These are phyloP conservation scores for Scotopteryx bipunctaria DNA, from an alignment of 2,888 invertebrate genomes.

Conservation along the genomic window DNA sequence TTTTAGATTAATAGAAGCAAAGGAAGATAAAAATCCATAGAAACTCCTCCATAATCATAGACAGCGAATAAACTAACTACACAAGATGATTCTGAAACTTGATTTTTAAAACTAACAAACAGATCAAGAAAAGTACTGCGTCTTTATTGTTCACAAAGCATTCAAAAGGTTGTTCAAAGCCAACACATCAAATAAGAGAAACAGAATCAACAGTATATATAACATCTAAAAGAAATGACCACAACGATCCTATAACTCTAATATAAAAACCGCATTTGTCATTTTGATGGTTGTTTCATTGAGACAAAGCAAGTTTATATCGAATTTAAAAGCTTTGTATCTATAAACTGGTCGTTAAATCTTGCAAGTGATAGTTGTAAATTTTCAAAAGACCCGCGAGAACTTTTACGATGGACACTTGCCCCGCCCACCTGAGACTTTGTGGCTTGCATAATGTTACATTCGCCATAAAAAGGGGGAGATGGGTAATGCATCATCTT, in stretches of 20 bases:
- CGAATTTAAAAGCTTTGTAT: slow-evolving; percentile 73
- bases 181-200: slow-evolving; percentile 12
- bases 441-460: slow-evolving; percentile 64
- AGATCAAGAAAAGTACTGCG: not conserved
- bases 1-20: no score
- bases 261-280: slow-evolving; percentile 55
- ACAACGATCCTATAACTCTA: slow-evolving; percentile 51
- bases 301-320: slow-evolving; percentile 73
- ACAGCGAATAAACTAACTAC: no score
- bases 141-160: slow-evolving; percentile 8
- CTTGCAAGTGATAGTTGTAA: slow-evolving; percentile 77
- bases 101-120: no score
- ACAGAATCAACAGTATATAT: slow-evolving; percentile 11
- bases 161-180: slow-evolving; percentile 11
- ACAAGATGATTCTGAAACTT: not conserved
- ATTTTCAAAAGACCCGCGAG: slow-evolving; percentile 68
- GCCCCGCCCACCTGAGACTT: slow-evolving; percentile 75
- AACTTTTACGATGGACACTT: slow-evolving; percentile 73
- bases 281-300: slow-evolving; percentile 59
- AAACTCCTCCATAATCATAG: no score
- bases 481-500: slow-evolving; percentile 27
- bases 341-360: slow-evolving; percentile 82
- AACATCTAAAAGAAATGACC: slow-evolving; percentile 28
- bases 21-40: no score
- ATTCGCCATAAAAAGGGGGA: slow-evolving; percentile 67